These are phyloP conservation scores for Harmothoe impar DNA, from an alignment of 2,888 invertebrate genomes.

Conservation along the genomic window DNA sequence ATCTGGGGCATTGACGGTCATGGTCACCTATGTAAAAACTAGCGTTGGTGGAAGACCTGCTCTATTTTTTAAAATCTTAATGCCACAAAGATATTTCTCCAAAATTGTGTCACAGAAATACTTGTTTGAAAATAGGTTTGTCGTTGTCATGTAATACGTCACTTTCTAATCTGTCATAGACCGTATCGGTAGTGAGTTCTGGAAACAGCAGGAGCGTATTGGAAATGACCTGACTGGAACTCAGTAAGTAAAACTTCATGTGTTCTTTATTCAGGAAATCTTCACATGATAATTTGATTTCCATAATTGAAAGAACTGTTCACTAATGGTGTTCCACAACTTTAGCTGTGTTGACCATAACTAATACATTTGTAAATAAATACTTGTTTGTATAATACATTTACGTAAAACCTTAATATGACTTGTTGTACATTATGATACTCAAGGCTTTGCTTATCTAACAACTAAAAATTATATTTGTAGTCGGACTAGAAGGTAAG, in stretches of 20 bases:
- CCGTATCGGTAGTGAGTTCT: conserved; percentile 83
- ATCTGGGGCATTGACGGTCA: too few species aligned
- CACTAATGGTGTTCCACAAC: background rate
- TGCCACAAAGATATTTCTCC: too few species aligned
- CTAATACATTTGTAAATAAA: background rate
- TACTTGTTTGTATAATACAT: background rate
- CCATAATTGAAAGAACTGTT: background rate
- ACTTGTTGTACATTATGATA: background rate
- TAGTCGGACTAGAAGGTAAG: conserved; percentile 48
- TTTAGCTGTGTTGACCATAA: background rate
- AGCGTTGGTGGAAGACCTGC: too few species aligned
- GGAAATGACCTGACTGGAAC: conserved; percentile 82
- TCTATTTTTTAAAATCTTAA: too few species aligned
- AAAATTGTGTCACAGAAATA: background rate
- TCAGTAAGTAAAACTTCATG: conserved; percentile 76
- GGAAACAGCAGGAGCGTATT: conserved; percentile 82
- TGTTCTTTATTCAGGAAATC: too few species aligned
- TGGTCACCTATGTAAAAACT: too few species aligned
- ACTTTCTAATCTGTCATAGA: conserved; percentile 73
- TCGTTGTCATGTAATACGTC: background rate
- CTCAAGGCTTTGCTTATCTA: too few species aligned
- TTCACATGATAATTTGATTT: too few species aligned
- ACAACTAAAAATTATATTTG: background rate
- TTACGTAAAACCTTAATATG: background rate
- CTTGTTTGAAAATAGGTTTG: background rate